These are phyloP conservation scores for Philereme transversata DNA, from an alignment of 2,888 invertebrate species.

Conservation along the genomic window DNA sequence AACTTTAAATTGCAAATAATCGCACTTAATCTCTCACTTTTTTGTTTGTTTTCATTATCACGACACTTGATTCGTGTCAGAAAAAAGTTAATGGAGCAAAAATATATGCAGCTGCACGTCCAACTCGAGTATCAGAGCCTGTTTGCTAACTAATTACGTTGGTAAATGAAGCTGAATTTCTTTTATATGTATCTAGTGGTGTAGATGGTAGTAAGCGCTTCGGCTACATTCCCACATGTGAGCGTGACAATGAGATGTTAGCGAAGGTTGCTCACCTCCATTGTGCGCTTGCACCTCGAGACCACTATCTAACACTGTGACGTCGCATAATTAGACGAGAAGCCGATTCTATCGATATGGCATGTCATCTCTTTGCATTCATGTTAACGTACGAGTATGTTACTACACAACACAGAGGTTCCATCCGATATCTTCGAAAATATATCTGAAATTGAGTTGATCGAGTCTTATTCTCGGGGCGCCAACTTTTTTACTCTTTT, in stretches of 20 bases:
- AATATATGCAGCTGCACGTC: constrained; percentile 32
- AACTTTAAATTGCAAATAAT: constrained; percentile 30
- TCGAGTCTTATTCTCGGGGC: too few relatives aligned
- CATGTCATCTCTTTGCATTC: constrained; percentile 42
- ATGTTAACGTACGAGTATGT: constrained; percentile 21
- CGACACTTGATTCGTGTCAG: constrained; percentile 37
- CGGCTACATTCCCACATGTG: constrained; percentile 65
- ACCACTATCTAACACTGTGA: constrained; percentile 63
- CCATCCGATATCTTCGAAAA: not conserved
- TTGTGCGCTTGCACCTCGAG: constrained; percentile 46
- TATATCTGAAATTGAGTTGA: too few relatives aligned
- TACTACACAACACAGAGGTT: constrained; percentile 11
- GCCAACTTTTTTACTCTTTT: too few relatives aligned
- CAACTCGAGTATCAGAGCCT: constrained; percentile 34
- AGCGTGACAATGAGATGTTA: constrained; percentile 67
- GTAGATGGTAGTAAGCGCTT: constrained; percentile 45
- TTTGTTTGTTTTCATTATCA: constrained; percentile 31
- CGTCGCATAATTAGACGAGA: constrained; percentile 70
- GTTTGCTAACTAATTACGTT: constrained; percentile 45
- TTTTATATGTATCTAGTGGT: constrained; percentile 29
- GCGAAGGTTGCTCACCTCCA: constrained; percentile 75
- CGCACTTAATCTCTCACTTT: constrained; percentile 28
- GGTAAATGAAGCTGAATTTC: constrained; percentile 31
- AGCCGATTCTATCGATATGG: constrained; percentile 49
- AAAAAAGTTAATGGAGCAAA: constrained; percentile 39